A percentile compares a stretch with the other conserved stretches of the same genome.
Conservation (phyloP, 2,113 vertebrate genomes). For the Lepidothrix coronata region DNA sequence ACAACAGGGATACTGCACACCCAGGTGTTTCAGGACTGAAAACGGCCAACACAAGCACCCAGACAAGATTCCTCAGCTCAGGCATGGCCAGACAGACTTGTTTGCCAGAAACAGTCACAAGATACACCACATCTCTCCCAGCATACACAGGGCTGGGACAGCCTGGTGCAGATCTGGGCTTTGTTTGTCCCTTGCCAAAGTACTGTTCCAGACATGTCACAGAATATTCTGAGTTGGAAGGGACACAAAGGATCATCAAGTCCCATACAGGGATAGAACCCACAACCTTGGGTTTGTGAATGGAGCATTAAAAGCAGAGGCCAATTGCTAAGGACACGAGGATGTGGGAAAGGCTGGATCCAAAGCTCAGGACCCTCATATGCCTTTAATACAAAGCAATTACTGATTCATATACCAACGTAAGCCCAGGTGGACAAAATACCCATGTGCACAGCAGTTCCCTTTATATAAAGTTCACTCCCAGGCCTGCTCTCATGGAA, state of each 20-base stretch:
- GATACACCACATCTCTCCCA: neutral
- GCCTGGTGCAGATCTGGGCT: neutral
- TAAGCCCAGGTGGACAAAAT: neutral
- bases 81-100: neutral
- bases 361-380: accelerated
- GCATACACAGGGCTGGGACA: neutral
- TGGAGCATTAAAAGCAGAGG: neutral
- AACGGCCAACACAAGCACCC: neutral
- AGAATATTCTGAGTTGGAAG: neutral
- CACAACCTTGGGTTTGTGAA: neutral
- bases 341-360: neutral
- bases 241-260: neutral
- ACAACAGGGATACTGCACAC: neutral
- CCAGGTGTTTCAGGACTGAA: neutral
- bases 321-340: neutral
- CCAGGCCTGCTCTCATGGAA: neutral
- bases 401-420: neutral
- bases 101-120: neutral
- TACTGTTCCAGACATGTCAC: accelerated
- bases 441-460: neutral
- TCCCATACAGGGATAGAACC: neutral
- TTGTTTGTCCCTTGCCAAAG: neutral
- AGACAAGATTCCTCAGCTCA: neutral
- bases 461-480: neutral
- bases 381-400: neutral